Base-by-base conservation (phyloP, 2,888 invertebrate species). In the Tipula helvola region DNA sequence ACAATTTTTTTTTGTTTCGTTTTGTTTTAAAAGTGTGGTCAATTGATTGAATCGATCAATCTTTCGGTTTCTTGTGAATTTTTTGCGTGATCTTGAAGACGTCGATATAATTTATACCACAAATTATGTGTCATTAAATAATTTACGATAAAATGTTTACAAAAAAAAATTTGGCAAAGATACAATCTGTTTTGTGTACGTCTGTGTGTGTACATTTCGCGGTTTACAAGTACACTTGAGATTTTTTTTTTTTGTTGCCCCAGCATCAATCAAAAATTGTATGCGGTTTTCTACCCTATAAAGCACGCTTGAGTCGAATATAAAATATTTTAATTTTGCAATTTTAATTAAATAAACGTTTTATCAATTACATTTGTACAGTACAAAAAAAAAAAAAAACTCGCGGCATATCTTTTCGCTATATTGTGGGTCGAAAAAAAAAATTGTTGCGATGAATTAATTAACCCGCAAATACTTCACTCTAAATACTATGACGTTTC, bases 121-220 rank as follows among this genome's bases (percentile, higher is more conserved):
- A 71, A 71, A 71, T 71, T 71, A 71, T 71, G 71, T 71, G 71
- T 71, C 71, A 71, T 71, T 71, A 71, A 71, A 71, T 71, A 71
- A 71, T 71, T 71, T 71, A 71, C 71, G 71, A 71, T 71, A 7
- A 7, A 7, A 39, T 7, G 7, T 39, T 39, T 39, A 13, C 10
- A 71, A 28, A 71, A 71, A 28, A 71, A 71, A 71, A 71, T 28
- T 71, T 71, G 71, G 71, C 71, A 71, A 71, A 71, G 71, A 71
- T 71, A 71, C 71, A 71, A 28, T 71, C n/a, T 28, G 28, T 28
- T 57, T 8, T 57, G 28, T 18, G n/a, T n/a, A n/a, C n/a, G n/a
- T n/a, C n/a, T n/a, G n/a, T n/a, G n/a, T n/a, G 10, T 71, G 10
- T 28, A 71, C 28, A 28, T 28, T 28, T 71, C 10, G 71, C 71